Percentiles rank a stretch among this genome's conserved stretches.
Evolutionary conservation across 1,140 invertebrate genomes (phyloP).

Genomic region (Drosophila cardini): DNA sequence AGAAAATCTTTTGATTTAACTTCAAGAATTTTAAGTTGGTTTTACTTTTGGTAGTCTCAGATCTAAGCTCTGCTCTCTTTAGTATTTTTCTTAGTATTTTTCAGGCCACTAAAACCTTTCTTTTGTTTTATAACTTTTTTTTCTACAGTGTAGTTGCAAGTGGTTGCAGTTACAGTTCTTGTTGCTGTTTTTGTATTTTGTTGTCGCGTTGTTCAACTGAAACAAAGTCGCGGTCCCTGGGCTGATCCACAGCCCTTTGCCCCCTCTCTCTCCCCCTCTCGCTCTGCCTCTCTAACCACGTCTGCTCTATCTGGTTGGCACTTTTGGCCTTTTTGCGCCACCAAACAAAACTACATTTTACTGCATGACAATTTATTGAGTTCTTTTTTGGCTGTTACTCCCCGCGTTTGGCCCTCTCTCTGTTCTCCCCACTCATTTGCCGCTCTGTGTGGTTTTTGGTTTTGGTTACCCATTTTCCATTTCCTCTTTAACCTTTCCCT

Average conservation of each 20-base stretch:
- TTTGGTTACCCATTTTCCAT: conserved; percentile 6
- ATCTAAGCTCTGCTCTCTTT: no score
- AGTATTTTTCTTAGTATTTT: no score
- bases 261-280: not conserved
- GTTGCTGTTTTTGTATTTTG: conserved; percentile 22
- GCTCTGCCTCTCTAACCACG: not conserved
- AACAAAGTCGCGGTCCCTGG: conserved; percentile 77
- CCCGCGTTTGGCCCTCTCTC: not conserved
- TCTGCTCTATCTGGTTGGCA: not conserved
- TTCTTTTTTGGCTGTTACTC: conserved; percentile 53
- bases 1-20: no score
- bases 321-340: conserved; percentile 33
- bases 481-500: not conserved
- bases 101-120: no score
- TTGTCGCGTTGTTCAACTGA: conserved; percentile 64
- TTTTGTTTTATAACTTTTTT: no score
- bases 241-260: conserved; percentile 29
- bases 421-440: conserved; percentile 37
- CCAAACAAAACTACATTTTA: conserved; percentile 72
- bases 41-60: no score
- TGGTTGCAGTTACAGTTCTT: not conserved
- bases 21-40: no score
- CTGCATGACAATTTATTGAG: conserved; percentile 84
- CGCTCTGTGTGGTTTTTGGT: conserved; percentile 47
- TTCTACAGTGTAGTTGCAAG: conserved; percentile 14